These are phyloP conservation scores for Diceros bicornis DNA, from an alignment of 2,797 vertebrate genomes.

Conservation along the genomic window DNA sequence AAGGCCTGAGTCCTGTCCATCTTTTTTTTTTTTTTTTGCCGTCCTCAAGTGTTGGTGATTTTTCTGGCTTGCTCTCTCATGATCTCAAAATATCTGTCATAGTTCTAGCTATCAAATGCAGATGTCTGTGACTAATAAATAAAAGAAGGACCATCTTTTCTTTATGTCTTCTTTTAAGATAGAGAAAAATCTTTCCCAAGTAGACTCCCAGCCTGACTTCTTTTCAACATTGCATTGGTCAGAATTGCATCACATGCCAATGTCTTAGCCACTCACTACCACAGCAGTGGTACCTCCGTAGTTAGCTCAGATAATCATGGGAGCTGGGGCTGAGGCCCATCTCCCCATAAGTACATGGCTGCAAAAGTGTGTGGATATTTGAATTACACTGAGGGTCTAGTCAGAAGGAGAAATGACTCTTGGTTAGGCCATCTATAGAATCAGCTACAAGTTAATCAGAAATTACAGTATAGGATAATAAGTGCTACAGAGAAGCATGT, in stretches of 20 bases:
- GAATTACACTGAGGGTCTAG: not conserved
- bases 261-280: not conserved
- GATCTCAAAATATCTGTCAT: not conserved
- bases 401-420: not conserved
- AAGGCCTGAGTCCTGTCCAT: not conserved
- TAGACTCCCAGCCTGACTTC: not conserved
- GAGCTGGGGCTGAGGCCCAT: not conserved
- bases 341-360: not conserved
- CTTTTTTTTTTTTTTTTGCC: not conserved
- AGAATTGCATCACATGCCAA: not conserved
- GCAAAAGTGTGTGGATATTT: not conserved
- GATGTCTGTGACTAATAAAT: not conserved
- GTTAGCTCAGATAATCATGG: not conserved
- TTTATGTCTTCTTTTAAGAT: conserved; percentile 8
- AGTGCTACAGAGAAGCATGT: not conserved
- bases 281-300: not conserved
- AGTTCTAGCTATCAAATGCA: not conserved
- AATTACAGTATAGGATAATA: not conserved
- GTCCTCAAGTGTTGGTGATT: not conserved
- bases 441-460: not conserved
- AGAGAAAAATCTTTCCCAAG: not conserved
- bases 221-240: not conserved
- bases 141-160: not conserved
- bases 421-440: not conserved
- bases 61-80: not conserved